Percentiles rank a stretch among this genome's conserved stretches.
These are phyloP conservation scores for Harpagoxenus sublaevis DNA, from an alignment of 2,888 invertebrate species.

Conservation along the genomic window DNA sequence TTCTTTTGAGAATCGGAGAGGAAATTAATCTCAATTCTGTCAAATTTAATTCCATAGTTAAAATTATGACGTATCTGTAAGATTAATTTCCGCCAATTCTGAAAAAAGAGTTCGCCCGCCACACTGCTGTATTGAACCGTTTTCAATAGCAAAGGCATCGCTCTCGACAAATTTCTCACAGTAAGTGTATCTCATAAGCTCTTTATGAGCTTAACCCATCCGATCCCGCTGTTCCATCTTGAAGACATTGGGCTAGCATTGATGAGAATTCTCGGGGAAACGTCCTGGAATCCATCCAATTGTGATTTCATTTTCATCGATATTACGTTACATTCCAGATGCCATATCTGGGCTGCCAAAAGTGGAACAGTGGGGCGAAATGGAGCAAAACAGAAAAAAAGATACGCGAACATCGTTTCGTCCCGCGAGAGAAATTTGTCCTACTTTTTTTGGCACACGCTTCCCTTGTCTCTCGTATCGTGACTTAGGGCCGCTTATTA, in stretches of 20 bases:
- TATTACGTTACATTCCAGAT: conserved; percentile 20
- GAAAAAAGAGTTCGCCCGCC: neutral
- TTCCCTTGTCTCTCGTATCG: conserved; percentile 11
- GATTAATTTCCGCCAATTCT: neutral
- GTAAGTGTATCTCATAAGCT: neutral
- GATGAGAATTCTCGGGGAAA: conserved; percentile 6
- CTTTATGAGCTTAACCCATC: neutral
- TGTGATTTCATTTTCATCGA: conserved; percentile 1
- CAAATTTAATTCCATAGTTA: neutral
- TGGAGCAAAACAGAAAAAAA: neutral
- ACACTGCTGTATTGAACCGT: neutral
- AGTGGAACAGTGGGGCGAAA: conserved; percentile 2
- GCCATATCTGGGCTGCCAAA: neutral
- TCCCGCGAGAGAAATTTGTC: conserved; percentile 32
- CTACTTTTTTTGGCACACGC: conserved; percentile 73
- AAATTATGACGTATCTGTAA: neutral
- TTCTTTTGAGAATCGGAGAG: neutral
- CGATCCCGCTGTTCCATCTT: conserved; percentile 25
- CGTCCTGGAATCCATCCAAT: conserved; percentile 1
- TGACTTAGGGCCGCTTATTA: conserved; percentile 8
- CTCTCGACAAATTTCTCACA: conserved; percentile 6
- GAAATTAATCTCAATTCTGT: conserved; percentile 1
- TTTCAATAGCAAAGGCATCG: neutral
- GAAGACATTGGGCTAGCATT: neutral
- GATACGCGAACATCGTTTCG: conserved; percentile 4